phyloP scores from a whole-genome alignment of 2,113 vertebrate genomes.

The Tetraodon nigroviridis region DNA sequence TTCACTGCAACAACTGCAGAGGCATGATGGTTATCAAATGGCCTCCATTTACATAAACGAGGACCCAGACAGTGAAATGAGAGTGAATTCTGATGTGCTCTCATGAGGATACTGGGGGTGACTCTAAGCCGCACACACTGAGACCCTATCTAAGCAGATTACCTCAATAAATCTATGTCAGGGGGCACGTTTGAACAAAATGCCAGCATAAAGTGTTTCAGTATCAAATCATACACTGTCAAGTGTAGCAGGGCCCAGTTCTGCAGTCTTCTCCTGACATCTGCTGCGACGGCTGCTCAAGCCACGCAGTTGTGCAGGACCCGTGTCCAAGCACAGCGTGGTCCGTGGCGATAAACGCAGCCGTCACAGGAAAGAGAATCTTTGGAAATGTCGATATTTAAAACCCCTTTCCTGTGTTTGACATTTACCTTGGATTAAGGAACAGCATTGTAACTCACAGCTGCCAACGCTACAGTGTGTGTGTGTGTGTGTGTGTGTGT shows the following conservation, averaged over 20 bases:
- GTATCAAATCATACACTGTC: conserved; percentile 3
- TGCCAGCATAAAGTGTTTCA: conserved; percentile 49
- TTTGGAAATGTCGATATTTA: conserved; percentile 54
- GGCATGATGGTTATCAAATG: neutral
- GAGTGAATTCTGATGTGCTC: neutral
- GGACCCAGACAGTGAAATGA: neutral
- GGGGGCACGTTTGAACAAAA: conserved; percentile 48
- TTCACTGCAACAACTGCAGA: neutral
- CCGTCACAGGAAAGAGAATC: conserved; percentile 42
- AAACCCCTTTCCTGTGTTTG: conserved; percentile 62
- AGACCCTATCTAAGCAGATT: conserved; percentile 65
- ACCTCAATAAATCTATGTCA: conserved; percentile 59
- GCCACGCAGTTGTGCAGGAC: conserved; percentile 4
- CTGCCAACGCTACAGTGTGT: conserved; percentile 52
- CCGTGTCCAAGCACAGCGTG: neutral
- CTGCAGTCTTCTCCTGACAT: conserved; percentile 43
- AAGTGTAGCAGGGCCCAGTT: too few relatives aligned
- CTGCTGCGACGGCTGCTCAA: conserved; percentile 37
- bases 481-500: conserved; percentile 15
- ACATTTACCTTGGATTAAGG: conserved; percentile 70
- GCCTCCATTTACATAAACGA: neutral
- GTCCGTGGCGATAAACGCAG: conserved; percentile 23
- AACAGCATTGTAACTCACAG: conserved; percentile 64
- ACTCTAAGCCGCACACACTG: conserved; percentile 34
- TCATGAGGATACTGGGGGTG: neutral